A percentile compares a stretch with the other conserved stretches of the same genome.
Conservation (phyloP, 2,113 vertebrate species). For the Perca fluviatilis region DNA sequence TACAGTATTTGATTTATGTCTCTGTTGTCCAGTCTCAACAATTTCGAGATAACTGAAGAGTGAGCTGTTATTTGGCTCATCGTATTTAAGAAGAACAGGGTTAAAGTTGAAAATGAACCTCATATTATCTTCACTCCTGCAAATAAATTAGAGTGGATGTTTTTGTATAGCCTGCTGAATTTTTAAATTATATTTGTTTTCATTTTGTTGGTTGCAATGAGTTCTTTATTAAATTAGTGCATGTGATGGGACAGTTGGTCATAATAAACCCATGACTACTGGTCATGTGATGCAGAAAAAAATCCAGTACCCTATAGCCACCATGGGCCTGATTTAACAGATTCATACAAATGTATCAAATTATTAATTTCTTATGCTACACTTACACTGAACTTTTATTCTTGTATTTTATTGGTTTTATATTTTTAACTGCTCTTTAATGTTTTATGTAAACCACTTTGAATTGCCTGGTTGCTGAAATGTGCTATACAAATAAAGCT, state of each 20-base stretch:
- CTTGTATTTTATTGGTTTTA: no score
- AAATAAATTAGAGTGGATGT: not conserved
- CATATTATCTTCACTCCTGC: constrained; percentile 10
- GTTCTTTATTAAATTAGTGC: constrained; percentile 50
- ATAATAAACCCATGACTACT: constrained; percentile 69
- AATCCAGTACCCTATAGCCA: constrained; percentile 9
- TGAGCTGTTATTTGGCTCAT: not conserved
- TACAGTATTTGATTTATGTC: not conserved
- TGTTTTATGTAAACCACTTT: no score
- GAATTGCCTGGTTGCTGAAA: no score
- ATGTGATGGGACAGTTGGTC: constrained; percentile 63
- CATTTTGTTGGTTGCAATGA: constrained; percentile 17
- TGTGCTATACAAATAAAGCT: no score
- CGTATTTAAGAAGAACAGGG: not conserved
- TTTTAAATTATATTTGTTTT: constrained; percentile 27
- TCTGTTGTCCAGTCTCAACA: no score
- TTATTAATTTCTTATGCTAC: no score
- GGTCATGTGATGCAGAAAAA: constrained; percentile 70
- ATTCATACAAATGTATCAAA: not conserved
- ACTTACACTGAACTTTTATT: no score
- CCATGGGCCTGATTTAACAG: not conserved
- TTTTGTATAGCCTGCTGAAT: not conserved
- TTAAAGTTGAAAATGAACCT: not conserved
- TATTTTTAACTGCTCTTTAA: no score
- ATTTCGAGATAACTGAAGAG: not conserved